Percentiles rank a stretch among this genome's conserved stretches.
phyloP scores from a whole-genome alignment of 2,113 vertebrate genomes.

The Coracopsis vasa region DNA sequence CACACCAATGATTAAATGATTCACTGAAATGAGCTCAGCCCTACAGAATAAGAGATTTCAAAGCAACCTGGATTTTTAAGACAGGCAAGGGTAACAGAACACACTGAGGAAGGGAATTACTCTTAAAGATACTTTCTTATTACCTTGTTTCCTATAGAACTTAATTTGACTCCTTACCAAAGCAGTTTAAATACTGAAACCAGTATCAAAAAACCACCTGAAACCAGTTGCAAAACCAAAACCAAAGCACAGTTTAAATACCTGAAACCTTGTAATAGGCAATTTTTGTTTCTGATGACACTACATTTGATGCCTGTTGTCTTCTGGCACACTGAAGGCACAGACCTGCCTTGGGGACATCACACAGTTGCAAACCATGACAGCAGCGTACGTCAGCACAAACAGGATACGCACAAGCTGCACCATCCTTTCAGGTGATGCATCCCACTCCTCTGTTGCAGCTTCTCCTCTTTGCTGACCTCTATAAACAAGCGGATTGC shows the following conservation, averaged over 20 bases:
- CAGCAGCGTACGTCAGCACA: fast-evolving
- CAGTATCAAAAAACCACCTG: too few relatives aligned
- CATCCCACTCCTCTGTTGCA: background rate
- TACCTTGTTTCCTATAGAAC: background rate
- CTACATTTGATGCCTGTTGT: background rate
- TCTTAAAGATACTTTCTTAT: background rate
- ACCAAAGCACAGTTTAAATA: background rate
- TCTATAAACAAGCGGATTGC: background rate
- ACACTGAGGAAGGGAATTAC: too few relatives aligned
- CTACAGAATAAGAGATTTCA: background rate
- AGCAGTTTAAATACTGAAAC: background rate
- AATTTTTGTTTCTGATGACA: background rate
- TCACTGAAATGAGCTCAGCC: background rate
- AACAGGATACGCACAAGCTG: background rate
- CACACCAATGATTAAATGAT: background rate
- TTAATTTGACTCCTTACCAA: background rate
- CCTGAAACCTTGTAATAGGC: background rate
- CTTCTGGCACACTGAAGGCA: background rate
- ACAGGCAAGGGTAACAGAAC: background rate
- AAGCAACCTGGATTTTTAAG: background rate
- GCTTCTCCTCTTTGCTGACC: background rate
- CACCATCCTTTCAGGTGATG: background rate
- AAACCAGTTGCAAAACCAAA: background rate
- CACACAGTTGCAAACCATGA: background rate
- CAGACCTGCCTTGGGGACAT: background rate